phyloP scores from a whole-genome alignment of 2,888 invertebrate species.

The Megamerina dolium region DNA sequence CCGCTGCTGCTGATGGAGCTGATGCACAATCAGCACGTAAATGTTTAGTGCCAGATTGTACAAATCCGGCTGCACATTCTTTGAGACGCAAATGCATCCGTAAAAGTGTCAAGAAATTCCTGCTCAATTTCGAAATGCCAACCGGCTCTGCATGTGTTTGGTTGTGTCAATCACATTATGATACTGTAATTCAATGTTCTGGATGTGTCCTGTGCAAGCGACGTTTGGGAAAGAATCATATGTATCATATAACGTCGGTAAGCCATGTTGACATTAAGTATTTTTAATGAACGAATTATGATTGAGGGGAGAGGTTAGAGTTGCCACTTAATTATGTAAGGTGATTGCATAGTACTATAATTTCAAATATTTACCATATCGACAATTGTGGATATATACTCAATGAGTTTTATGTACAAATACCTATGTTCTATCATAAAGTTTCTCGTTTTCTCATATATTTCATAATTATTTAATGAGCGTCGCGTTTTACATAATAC shows the following conservation, averaged over 20 bases:
- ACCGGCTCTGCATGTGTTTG: conserved; percentile 53
- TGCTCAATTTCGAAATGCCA: conserved; percentile 60
- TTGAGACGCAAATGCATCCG: conserved; percentile 69
- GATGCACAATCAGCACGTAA: conserved; percentile 22
- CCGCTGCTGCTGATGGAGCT: conserved; percentile 6
- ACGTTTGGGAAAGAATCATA: conserved; percentile 68
- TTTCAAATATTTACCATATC: too few species aligned
- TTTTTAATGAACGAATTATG: too few species aligned
- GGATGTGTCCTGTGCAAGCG: conserved; percentile 73
- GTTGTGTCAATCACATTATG: conserved; percentile 65
- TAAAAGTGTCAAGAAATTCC: conserved; percentile 61
- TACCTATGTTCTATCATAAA: too few species aligned
- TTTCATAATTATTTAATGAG: too few species aligned
- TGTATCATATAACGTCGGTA: conserved; percentile 63
- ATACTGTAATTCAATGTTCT: conserved; percentile 65
- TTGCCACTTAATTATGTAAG: not conserved
- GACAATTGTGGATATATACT: too few species aligned
- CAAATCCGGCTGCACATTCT: conserved; percentile 56
- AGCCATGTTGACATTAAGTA: conserved; percentile 19
- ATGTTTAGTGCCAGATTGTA: conserved; percentile 64
- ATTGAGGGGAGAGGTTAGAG: not conserved
- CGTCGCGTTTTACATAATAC: too few species aligned
- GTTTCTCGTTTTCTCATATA: not conserved
- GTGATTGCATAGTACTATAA: too few species aligned
- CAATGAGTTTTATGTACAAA: too few species aligned